Base-by-base conservation (phyloP, 2,113 vertebrate species). In the Caranx melampygus region DNA sequence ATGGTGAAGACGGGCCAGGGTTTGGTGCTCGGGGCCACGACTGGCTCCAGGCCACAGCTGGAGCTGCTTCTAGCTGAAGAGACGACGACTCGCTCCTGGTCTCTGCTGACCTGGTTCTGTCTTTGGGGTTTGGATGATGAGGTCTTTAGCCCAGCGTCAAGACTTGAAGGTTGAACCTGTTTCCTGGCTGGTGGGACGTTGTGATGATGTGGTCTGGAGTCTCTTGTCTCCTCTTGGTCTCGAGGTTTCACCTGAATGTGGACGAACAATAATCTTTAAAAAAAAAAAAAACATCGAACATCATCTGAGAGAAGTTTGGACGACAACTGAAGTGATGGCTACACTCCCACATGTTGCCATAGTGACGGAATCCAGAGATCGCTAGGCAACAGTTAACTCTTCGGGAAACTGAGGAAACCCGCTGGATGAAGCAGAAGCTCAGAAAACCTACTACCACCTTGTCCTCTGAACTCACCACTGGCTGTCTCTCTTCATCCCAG, bases 1-100 rank as follows among this genome's bases (percentile, higher is more conserved):
- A 85, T 79, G 34, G 86, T 84, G 70, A 87, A 80, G 20, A 87
- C 81, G 0, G 89, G 84, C 88, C 90, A 90, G 16, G 83, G 88
- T 79, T 90, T 90, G 74, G 55, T 57, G 80, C 88, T 88, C 0
- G 51, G 71, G 5, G 71, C 83, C 66, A 72, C 79, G 1, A 88
- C 65, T 0, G 88, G 83, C 26, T 89, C 88, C 60, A 72, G 59
- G 11, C 81, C 83, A 13, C 31, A 16, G 62, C 79, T 61, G 59
- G 44, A 51, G 51, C 42, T 58, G 20, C 15, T 64, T 37, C 59
- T 78, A 15, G 16, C 12, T 0, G 63, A 3, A 1, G 26, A 47
- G 1, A 44, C 44, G 1, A 4, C 44, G 26, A 26, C 26, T 26
- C 26, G 26, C 44, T 68, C 75, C 8, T 0, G n/a, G 4, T 45